These are phyloP conservation scores for Tolypeutes matacus DNA, from an alignment of 2,797 vertebrate species.

Conservation along the genomic window DNA sequence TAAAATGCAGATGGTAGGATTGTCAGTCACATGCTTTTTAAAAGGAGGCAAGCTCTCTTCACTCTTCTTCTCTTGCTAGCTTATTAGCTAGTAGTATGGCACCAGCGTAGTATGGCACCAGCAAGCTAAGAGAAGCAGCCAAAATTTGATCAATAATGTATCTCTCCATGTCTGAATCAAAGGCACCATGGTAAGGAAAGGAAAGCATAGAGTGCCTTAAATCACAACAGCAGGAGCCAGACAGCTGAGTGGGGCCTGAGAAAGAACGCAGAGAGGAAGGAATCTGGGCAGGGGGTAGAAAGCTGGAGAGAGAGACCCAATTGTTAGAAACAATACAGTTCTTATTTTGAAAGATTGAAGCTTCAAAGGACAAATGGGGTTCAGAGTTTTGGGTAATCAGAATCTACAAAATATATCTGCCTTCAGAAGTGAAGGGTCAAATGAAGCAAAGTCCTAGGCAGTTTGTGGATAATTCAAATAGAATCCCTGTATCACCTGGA, in stretches of 20 bases:
- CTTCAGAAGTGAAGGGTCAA: conserved; percentile 39
- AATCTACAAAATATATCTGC: not conserved
- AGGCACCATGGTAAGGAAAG: conserved; percentile 51
- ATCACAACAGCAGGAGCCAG: conserved; percentile 56
- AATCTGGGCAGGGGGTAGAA: conserved; percentile 1
- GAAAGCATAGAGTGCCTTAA: conserved; percentile 50
- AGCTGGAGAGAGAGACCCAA: conserved; percentile 22
- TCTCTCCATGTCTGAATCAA: conserved; percentile 77
- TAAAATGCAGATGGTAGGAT: not conserved
- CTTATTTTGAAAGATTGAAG: conserved; percentile 66
- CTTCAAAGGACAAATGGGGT: conserved; percentile 67
- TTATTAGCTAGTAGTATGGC: conserved; percentile 72
- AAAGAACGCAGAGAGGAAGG: conserved; percentile 1
- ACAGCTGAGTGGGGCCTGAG: conserved; percentile 15
- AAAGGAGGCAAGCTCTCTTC: conserved; percentile 10
- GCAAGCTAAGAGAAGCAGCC: conserved; percentile 53
- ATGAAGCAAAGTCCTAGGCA: conserved; percentile 9
- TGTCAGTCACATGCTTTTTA: not conserved
- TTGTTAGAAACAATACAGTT: conserved; percentile 64
- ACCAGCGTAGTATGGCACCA: too few species aligned
- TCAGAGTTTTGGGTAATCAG: conserved; percentile 27
- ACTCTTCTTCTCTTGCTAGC: conserved; percentile 32
- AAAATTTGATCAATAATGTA: conserved; percentile 82
- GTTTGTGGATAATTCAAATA: conserved; percentile 42
- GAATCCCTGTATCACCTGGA: not conserved